Evolutionary conservation across 2,113 vertebrate species (phyloP).

Genomic region (Carassius gibelio): DNA sequence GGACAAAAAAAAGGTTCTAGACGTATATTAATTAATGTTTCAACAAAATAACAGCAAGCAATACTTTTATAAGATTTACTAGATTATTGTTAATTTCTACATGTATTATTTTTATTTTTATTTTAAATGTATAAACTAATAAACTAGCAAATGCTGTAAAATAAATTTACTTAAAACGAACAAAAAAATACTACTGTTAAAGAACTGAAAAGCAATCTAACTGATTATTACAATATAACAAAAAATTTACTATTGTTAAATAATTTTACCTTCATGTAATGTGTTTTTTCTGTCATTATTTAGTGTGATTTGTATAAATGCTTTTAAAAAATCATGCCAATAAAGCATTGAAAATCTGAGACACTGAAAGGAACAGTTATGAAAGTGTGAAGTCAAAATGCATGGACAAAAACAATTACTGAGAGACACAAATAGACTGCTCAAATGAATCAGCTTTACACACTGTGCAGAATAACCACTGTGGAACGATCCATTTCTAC

Average conservation of each 20-base stretch:
- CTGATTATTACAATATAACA: background rate
- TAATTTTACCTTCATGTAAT: background rate
- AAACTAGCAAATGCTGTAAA: background rate
- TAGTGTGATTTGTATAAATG: background rate
- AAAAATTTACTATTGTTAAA: background rate
- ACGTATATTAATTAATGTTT: background rate
- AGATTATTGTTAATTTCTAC: background rate
- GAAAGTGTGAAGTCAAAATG: background rate
- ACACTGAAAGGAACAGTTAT: background rate
- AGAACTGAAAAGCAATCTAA: background rate
- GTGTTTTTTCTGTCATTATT: background rate
- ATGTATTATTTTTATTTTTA: background rate
- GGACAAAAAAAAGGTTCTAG: too few relatives aligned
- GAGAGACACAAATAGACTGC: background rate
- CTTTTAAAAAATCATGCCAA: background rate
- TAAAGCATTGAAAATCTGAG: background rate
- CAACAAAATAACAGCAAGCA: background rate
- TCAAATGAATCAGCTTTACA: background rate
- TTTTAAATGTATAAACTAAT: background rate
- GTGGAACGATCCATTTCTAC: conserved; percentile 25
- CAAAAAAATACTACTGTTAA: background rate
- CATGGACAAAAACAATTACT: background rate
- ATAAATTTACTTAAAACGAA: too few relatives aligned
- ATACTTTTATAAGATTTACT: background rate
- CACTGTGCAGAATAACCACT: conserved; percentile 22